Evolutionary conservation across 2,797 vertebrate species (phyloP).

Genomic region (Cetoscarus ocellatus): DNA sequence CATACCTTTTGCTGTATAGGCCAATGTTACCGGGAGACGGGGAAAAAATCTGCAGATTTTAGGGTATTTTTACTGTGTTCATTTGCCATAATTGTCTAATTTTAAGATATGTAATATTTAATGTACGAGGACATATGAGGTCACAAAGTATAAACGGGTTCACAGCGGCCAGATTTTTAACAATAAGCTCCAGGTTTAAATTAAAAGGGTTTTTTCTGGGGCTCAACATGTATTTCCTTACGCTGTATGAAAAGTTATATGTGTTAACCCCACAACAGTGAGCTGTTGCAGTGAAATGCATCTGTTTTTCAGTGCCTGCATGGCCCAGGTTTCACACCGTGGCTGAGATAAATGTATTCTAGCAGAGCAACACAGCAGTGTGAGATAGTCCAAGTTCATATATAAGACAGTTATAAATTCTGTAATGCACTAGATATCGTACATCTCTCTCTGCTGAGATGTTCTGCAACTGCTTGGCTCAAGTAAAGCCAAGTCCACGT

Average conservation of each 20-base stretch:
- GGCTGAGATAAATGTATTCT: constrained; percentile 91
- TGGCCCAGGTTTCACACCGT: constrained; percentile 88
- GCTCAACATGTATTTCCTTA: constrained; percentile 43
- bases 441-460: constrained; percentile 72
- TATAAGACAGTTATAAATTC: constrained; percentile 48
- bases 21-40: no score
- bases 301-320: constrained; percentile 68
- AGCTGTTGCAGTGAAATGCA: constrained; percentile 41
- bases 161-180: neutral
- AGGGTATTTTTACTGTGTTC: no score
- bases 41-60: no score
- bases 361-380: constrained; percentile 79
- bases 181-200: neutral
- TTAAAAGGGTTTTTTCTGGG: neutral
- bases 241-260: constrained; percentile 33
- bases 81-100: no score
- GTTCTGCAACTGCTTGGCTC: constrained; percentile 88
- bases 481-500: constrained; percentile 80
- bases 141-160: neutral
- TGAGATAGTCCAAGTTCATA: constrained; percentile 50
- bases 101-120: no score
- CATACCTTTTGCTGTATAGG: no score
- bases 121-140: neutral
- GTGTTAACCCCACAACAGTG: constrained; percentile 31
- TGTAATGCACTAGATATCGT: constrained; percentile 31